Evolutionary conservation across 2,113 vertebrate genomes (phyloP).

Genomic region (Struthidea cinerea): DNA sequence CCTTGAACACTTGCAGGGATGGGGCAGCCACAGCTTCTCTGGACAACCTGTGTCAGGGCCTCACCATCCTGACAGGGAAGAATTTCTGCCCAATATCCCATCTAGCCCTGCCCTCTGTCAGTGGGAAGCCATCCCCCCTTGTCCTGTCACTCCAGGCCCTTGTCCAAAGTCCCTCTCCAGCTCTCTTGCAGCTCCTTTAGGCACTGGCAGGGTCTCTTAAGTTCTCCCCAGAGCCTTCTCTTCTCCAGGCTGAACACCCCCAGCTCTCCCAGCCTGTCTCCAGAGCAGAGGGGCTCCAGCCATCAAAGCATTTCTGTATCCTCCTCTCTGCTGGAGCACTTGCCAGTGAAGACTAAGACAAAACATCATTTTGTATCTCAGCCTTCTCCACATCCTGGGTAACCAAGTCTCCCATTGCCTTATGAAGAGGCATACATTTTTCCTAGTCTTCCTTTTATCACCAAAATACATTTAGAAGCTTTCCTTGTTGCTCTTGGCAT

Average conservation of each 20-base stretch:
- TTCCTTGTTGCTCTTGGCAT: neutral
- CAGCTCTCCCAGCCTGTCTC: neutral
- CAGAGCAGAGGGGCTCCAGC: neutral
- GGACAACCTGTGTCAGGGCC: neutral
- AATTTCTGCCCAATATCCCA: neutral
- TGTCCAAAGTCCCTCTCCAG: neutral
- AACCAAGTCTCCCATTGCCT: neutral
- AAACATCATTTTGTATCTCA: neutral
- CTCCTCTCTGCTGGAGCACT: neutral
- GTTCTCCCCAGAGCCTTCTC: neutral
- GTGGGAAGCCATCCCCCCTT: neutral
- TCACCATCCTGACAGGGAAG: neutral
- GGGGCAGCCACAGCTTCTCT: neutral
- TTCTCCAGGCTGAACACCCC: neutral
- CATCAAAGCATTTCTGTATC: no score
- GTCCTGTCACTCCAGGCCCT: neutral
- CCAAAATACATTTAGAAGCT: neutral
- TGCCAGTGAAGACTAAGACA: neutral
- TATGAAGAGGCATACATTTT: neutral
- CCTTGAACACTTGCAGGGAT: neutral
- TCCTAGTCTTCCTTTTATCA: neutral
- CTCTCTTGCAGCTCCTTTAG: neutral
- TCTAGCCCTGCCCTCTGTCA: neutral
- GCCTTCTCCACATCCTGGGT: neutral
- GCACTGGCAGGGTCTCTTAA: neutral